Conservation (phyloP, 2,113 vertebrate genomes). For the Baryphthengus martii region DNA sequence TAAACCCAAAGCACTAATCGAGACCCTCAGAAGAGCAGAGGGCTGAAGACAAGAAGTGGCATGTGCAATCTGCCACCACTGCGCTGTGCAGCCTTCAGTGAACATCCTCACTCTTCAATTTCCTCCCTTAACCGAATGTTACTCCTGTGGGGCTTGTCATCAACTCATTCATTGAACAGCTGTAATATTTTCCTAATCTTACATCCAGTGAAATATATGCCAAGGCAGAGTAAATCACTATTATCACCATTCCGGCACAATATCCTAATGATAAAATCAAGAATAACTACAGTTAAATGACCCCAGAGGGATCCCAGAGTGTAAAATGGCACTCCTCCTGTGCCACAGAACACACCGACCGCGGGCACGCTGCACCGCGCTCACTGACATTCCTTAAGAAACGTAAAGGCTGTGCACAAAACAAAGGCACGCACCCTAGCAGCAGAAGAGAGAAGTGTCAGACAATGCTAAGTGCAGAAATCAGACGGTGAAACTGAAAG, state of each 20-base stretch:
- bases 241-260: neutral
- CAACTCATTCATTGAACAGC: neutral
- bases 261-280: neutral
- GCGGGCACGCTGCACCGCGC: neutral
- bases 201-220: neutral
- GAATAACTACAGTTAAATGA: neutral
- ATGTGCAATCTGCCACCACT: neutral
- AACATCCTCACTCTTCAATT: neutral
- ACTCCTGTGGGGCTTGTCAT: neutral
- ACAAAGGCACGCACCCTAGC: neutral
- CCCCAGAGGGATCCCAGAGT: neutral
- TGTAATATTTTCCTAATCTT: neutral
- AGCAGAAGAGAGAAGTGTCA: neutral
- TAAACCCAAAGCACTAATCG: neutral
- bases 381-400: slow-evolving; percentile 20
- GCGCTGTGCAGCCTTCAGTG: neutral
- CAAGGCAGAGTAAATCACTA: neutral
- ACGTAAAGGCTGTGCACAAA: neutral
- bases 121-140: neutral
- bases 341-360: neutral
- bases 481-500: neutral
- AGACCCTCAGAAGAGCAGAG: neutral
- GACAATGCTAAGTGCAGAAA: neutral
- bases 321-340: neutral
- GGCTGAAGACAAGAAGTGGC: neutral